These are phyloP conservation scores for Heteronetta atricapilla DNA, from an alignment of 2,113 vertebrate species.

Conservation along the genomic window DNA sequence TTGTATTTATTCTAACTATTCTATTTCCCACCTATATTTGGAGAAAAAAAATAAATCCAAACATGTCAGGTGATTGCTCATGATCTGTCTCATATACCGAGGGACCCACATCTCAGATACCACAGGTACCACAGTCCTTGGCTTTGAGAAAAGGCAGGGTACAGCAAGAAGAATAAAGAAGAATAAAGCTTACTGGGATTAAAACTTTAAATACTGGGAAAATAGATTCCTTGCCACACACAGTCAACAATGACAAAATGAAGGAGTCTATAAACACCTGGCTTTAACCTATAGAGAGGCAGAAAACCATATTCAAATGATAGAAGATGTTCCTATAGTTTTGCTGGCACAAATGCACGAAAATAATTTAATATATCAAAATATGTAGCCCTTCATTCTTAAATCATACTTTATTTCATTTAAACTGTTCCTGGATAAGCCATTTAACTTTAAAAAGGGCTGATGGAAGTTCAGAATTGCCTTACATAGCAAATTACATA, in stretches of 20 bases:
- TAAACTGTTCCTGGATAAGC: background rate
- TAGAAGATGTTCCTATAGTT: background rate
- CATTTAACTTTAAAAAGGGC: background rate
- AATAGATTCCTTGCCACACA: background rate
- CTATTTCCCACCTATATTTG: background rate
- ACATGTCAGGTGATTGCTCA: background rate
- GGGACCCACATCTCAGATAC: background rate
- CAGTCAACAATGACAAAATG: background rate
- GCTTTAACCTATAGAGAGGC: background rate
- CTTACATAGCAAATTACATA: background rate
- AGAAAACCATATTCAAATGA: background rate
- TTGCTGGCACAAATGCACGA: background rate
- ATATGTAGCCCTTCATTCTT: background rate
- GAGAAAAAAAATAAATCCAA: background rate
- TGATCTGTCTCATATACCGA: background rate
- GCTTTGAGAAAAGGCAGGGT: background rate
- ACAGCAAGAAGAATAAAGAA: background rate
- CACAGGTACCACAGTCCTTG: background rate
- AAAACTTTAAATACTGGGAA: background rate
- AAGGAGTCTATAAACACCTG: background rate
- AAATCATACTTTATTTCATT: background rate
- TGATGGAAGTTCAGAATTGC: background rate
- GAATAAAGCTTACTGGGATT: background rate
- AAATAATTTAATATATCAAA: background rate
- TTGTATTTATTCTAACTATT: background rate